These are phyloP conservation scores for Phrynosoma blainvillii DNA, from an alignment of 2,113 vertebrate genomes.

Conservation along the genomic window DNA sequence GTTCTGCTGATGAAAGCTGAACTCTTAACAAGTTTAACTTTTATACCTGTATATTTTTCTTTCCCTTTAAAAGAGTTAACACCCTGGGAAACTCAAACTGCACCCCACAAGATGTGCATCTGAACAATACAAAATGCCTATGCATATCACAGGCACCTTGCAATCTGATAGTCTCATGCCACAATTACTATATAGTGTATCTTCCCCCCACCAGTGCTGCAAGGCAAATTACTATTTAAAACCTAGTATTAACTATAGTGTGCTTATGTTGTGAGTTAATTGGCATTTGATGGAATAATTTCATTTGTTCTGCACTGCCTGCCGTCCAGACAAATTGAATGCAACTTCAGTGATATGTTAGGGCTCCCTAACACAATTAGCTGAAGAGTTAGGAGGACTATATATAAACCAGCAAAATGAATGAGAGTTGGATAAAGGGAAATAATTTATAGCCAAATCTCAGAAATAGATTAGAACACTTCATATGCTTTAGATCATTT, in stretches of 20 bases:
- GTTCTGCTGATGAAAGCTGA: too few relatives aligned
- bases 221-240: conserved; percentile 39
- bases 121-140: too few relatives aligned
- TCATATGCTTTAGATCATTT: conserved; percentile 2
- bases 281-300: conserved; percentile 54
- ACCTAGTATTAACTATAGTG: conserved; percentile 29
- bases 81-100: too few relatives aligned
- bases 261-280: conserved; percentile 7
- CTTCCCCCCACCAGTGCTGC: conserved; percentile 27
- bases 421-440: conserved; percentile 16
- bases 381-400: conserved; percentile 48
- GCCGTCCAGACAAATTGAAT: conserved; percentile 45
- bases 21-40: too few relatives aligned
- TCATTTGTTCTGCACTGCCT: conserved; percentile 42
- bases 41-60: too few relatives aligned
- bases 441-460: conserved; percentile 32
- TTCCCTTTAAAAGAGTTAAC: too few relatives aligned
- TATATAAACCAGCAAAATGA: conserved; percentile 51
- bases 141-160: too few relatives aligned
- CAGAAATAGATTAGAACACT: neutral
- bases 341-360: conserved; percentile 52
- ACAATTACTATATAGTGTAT: neutral
- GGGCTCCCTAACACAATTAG: conserved; percentile 52
- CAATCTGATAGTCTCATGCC: too few relatives aligned
- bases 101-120: too few relatives aligned